Percentiles rank a stretch among this genome's conserved stretches.
Conservation (phyloP, 2,113 vertebrate genomes). For the Helogale parvula region DNA sequence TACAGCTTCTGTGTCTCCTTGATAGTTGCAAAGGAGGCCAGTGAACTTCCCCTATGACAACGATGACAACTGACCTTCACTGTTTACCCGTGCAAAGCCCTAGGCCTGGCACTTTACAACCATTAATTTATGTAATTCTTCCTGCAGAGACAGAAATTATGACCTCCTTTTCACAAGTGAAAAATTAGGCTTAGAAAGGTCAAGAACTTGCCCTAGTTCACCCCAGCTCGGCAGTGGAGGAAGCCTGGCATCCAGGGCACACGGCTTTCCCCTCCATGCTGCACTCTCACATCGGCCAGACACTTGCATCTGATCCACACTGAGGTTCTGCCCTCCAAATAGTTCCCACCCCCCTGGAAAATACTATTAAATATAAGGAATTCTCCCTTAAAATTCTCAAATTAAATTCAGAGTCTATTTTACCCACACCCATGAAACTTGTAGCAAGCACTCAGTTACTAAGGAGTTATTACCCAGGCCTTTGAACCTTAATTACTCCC, state of each 20-base stretch:
- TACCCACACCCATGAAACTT: not conserved
- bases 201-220: not conserved
- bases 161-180: not conserved
- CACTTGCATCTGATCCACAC: not conserved
- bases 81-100: not conserved
- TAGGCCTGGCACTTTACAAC: not conserved
- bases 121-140: not conserved
- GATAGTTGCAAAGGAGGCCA: not conserved
- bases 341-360: not conserved
- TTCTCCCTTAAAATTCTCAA: slow-evolving; percentile 32
- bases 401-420: slow-evolving; percentile 67
- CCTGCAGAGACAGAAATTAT: not conserved
- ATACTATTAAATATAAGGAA: slow-evolving; percentile 46
- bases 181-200: not conserved
- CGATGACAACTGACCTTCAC: not conserved
- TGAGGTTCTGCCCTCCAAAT: not conserved
- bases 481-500: slow-evolving; percentile 68
- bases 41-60: not conserved
- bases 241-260: not conserved
- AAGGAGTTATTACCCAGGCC: slow-evolving; percentile 27
- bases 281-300: rapidly evolving
- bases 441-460: slow-evolving; percentile 53
- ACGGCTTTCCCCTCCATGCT: not conserved
- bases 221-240: not conserved
- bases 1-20: not conserved